Evolutionary conservation across 2,113 vertebrate genomes (phyloP).

Genomic region (Gopherus flavomarginatus): DNA sequence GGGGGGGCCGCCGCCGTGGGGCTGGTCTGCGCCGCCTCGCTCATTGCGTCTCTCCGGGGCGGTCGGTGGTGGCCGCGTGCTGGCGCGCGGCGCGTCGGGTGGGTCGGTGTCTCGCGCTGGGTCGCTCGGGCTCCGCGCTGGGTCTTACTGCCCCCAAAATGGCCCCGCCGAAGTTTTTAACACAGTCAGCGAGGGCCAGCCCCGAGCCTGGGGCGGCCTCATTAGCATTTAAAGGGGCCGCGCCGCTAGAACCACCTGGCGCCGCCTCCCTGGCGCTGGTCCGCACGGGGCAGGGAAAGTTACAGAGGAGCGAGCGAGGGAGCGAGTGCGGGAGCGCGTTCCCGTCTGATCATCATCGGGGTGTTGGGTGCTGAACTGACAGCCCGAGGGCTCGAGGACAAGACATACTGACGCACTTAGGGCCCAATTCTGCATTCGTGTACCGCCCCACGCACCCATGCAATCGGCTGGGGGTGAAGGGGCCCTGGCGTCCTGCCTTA

Average conservation of each 20-base stretch:
- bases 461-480: too few relatives aligned
- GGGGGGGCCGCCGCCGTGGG: not conserved
- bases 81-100: not conserved
- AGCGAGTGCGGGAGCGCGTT: too few relatives aligned
- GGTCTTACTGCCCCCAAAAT: conserved; percentile 82
- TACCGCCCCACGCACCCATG: too few relatives aligned
- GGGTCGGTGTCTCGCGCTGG: conserved; percentile 1
- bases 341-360: too few relatives aligned
- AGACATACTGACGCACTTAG: too few relatives aligned
- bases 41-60: conserved; percentile 72
- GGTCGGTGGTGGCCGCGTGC: conserved; percentile 19
- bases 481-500: too few relatives aligned
- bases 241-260: not conserved
- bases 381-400: too few relatives aligned
- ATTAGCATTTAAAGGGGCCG: conserved; percentile 73
- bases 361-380: too few relatives aligned
- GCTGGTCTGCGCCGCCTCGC: conserved; percentile 73
- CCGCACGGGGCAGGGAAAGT: too few relatives aligned
- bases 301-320: too few relatives aligned
- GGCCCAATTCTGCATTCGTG: too few relatives aligned
- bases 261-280: not conserved
- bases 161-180: conserved; percentile 80
- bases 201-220: conserved; percentile 26
- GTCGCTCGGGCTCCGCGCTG: conserved; percentile 60
- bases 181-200: conserved; percentile 60